Conservation (phyloP, 2,888 invertebrate genomes). For the Scelioninae gen. 2 region DNA sequence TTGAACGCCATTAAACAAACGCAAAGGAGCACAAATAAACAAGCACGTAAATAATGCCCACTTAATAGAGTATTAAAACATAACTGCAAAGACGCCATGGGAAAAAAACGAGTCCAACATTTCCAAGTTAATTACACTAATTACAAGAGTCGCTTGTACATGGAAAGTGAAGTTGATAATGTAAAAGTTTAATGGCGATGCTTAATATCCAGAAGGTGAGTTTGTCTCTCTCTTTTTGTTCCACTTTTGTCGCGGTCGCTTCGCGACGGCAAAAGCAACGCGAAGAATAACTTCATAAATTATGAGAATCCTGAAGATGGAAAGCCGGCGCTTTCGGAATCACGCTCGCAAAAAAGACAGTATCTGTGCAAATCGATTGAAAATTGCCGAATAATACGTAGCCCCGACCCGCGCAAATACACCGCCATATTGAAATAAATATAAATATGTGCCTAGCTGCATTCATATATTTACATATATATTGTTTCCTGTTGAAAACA, state of each 20-base stretch:
- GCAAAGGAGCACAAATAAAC: slow-evolving; percentile 1
- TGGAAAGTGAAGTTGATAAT: slow-evolving; percentile 31
- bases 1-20: neutral
- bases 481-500: no score
- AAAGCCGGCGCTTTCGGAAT: slow-evolving; percentile 17
- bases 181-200: slow-evolving; percentile 39
- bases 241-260: slow-evolving; percentile 8
- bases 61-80: slow-evolving; percentile 6
- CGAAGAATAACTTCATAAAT: slow-evolving; percentile 33
- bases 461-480: no score
- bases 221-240: slow-evolving; percentile 3
- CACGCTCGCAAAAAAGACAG: slow-evolving; percentile 4
- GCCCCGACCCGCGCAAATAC: neutral
- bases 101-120: slow-evolving; percentile 11
- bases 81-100: neutral
- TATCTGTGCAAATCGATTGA: slow-evolving; percentile 15
- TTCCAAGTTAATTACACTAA: slow-evolving; percentile 40
- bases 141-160: slow-evolving; percentile 25
- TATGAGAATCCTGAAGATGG: slow-evolving; percentile 13
- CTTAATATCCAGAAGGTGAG: slow-evolving; percentile 37
- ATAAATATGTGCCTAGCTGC: no score
- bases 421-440: no score
- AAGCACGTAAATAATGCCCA: slow-evolving; percentile 18
- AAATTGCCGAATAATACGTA: no score
- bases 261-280: neutral